phyloP scores from a whole-genome alignment of 2,113 vertebrate species.

The Paradoxurus hermaphroditus region DNA sequence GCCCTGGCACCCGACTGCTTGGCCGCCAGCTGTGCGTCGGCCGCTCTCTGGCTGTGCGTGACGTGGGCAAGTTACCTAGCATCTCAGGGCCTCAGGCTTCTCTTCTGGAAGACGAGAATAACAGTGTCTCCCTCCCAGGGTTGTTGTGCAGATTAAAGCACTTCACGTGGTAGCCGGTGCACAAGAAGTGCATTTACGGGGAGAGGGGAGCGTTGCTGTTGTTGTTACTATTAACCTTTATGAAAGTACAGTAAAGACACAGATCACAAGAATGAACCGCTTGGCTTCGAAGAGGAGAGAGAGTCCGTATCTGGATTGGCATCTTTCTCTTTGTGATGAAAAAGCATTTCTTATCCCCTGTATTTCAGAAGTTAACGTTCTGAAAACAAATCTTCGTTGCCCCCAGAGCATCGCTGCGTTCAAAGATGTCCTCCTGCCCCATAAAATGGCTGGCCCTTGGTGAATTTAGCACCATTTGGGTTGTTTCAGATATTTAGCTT shows the following conservation, averaged over 20 bases:
- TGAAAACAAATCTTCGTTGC: not conserved
- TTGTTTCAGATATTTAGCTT: not conserved
- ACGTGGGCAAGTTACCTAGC: not conserved
- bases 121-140: not conserved
- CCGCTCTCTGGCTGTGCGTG: not conserved
- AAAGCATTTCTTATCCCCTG: not conserved
- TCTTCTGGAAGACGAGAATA: not conserved
- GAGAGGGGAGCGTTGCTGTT: fast-evolving
- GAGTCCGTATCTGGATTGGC: not conserved
- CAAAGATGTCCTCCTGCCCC: not conserved
- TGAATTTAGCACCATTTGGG: not conserved
- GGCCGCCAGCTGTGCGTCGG: not conserved
- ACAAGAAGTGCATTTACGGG: not conserved
- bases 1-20: not conserved
- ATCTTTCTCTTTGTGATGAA: not conserved
- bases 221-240: not conserved
- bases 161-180: not conserved
- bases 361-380: not conserved
- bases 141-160: not conserved
- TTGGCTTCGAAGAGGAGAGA: not conserved
- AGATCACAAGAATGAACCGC: not conserved
- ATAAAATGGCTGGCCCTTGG: not conserved
- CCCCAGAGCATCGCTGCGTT: not conserved
- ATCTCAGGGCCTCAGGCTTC: not conserved
- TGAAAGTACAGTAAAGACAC: not conserved